A percentile compares a stretch with the other conserved stretches of the same genome.
Evolutionary conservation across 2,888 invertebrate genomes (phyloP).

Genomic region (Acanthopleura granulata): DNA sequence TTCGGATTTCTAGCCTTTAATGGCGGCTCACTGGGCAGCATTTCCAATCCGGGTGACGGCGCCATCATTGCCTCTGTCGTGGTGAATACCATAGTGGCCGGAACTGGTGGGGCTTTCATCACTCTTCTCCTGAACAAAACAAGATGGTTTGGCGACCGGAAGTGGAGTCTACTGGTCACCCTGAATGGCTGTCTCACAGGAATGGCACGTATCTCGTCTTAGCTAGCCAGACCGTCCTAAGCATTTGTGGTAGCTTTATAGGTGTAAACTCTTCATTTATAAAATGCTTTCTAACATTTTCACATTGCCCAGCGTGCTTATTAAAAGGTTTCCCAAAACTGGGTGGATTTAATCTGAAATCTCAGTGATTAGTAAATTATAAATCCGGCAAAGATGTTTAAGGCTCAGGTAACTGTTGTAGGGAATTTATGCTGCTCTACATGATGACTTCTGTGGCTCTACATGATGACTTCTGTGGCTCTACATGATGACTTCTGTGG

Average conservation of each 20-base stretch:
- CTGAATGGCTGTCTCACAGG: slow-evolving; percentile 73
- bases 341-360: no score
- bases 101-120: slow-evolving; percentile 70
- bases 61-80: slow-evolving; percentile 69
- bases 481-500: no score
- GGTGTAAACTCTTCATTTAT: no score
- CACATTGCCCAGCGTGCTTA: no score
- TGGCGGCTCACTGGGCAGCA: slow-evolving; percentile 71
- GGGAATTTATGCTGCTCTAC: no score
- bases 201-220: slow-evolving; percentile 57
- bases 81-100: slow-evolving; percentile 72
- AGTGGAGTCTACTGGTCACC: slow-evolving; percentile 71
- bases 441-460: no score
- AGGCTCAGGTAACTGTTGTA: no score
- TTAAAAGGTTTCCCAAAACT: no score
- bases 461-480: no score
- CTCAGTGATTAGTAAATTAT: no score
- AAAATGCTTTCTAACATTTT: no score
- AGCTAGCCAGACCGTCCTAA: not conserved
- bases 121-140: slow-evolving; percentile 65
- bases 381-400: no score
- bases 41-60: slow-evolving; percentile 70
- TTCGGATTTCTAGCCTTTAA: slow-evolving; percentile 75
- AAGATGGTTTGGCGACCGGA: slow-evolving; percentile 34
- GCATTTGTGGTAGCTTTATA: not conserved